Conservation (phyloP, 2,797 vertebrate genomes). For the Myotis pilosus region DNA sequence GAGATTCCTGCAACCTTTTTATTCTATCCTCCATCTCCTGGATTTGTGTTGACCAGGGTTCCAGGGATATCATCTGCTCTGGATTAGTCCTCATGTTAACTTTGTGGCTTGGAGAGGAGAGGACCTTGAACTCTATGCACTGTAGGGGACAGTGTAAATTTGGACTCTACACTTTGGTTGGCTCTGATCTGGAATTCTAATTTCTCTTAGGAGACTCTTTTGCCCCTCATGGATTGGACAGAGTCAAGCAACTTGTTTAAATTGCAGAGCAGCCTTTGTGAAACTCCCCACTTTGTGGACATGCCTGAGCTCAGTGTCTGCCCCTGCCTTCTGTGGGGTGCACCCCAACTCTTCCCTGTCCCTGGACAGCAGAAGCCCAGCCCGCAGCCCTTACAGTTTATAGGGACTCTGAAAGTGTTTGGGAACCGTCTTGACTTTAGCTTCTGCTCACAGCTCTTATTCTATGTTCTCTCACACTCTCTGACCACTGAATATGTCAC, state of each 20-base stretch:
- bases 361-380: neutral
- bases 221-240: too few species aligned
- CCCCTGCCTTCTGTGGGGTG: neutral
- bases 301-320: neutral
- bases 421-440: neutral
- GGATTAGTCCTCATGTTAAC: neutral
- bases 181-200: neutral
- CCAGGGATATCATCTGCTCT: neutral
- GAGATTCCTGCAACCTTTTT: neutral
- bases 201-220: neutral
- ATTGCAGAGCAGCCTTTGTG: neutral
- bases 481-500: neutral
- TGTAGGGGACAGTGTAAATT: neutral
- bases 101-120: neutral
- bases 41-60: neutral
- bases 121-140: neutral
- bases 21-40: neutral
- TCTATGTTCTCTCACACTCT: neutral
- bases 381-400: neutral
- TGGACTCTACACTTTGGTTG: neutral
- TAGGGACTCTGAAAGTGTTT: neutral
- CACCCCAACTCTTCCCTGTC: neutral
- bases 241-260: neutral
- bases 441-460: neutral
- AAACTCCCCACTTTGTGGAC: neutral